phyloP scores from a whole-genome alignment of 2,797 vertebrate species.

The Perodicticus potto region DNA sequence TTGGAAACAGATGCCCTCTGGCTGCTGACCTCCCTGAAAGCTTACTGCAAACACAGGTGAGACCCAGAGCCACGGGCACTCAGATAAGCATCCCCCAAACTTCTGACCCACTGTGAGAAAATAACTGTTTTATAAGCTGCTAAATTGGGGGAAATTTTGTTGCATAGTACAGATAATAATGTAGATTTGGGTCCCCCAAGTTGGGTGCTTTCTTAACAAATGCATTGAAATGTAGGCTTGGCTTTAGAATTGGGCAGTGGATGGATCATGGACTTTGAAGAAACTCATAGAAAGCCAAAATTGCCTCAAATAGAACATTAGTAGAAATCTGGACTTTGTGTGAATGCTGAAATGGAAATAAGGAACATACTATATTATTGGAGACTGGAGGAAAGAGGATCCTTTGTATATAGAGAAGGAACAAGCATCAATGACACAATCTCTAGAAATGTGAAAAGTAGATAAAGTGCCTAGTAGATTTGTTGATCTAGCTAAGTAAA shows the following conservation, averaged over 20 bases:
- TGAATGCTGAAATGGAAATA: neutral
- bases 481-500: neutral
- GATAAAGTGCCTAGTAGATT: neutral
- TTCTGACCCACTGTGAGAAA: neutral
- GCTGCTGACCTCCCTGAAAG: neutral
- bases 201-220: neutral
- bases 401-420: neutral
- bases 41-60: neutral
- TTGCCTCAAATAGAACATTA: neutral
- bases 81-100: neutral
- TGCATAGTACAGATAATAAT: neutral
- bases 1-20: neutral
- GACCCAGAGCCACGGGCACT: too few relatives aligned
- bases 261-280: neutral
- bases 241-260: neutral
- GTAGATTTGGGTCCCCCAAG: neutral
- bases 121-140: neutral
- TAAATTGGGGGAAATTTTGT: neutral
- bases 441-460: neutral
- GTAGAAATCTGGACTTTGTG: neutral
- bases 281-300: neutral
- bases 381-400: neutral
- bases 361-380: neutral
- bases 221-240: neutral
- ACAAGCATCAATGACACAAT: neutral